These are phyloP conservation scores for Platorchestia sp. DNA, from an alignment of 1,140 invertebrate genomes.

Conservation along the genomic window DNA sequence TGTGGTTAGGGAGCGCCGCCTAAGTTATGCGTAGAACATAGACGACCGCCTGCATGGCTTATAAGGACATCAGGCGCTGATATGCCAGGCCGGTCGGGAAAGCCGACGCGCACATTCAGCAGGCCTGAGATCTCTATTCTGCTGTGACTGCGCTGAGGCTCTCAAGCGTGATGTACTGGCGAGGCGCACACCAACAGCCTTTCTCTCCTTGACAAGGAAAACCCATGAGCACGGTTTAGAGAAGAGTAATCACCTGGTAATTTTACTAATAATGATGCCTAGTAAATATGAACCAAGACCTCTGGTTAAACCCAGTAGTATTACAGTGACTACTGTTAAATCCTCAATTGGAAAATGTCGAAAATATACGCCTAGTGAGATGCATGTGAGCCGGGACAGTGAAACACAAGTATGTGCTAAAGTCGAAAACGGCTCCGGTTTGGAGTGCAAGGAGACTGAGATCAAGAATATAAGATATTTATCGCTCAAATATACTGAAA, in stretches of 20 bases:
- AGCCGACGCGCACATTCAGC: neutral
- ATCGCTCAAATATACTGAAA: too few species aligned
- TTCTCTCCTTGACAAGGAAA: neutral
- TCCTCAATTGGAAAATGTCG: neutral
- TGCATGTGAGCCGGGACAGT: neutral
- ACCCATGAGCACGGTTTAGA: neutral
- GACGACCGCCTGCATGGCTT: neutral
- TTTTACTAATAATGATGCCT: neutral
- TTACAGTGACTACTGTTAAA: neutral
- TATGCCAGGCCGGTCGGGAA: neutral
- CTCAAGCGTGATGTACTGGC: neutral
- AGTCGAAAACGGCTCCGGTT: too few species aligned
- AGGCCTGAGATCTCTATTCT: neutral
- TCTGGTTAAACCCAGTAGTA: neutral
- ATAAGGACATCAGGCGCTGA: neutral
- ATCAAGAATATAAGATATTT: too few species aligned
- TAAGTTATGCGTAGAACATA: neutral
- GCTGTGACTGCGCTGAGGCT: neutral
- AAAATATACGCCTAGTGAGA: neutral
- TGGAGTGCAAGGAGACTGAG: too few species aligned
- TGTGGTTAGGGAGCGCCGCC: neutral
- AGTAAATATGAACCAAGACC: neutral
- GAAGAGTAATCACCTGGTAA: neutral
- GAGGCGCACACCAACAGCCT: neutral
- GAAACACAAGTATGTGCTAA: too few species aligned